phyloP scores from a whole-genome alignment of 2,113 vertebrate species.

The Steatornis caripensis region DNA sequence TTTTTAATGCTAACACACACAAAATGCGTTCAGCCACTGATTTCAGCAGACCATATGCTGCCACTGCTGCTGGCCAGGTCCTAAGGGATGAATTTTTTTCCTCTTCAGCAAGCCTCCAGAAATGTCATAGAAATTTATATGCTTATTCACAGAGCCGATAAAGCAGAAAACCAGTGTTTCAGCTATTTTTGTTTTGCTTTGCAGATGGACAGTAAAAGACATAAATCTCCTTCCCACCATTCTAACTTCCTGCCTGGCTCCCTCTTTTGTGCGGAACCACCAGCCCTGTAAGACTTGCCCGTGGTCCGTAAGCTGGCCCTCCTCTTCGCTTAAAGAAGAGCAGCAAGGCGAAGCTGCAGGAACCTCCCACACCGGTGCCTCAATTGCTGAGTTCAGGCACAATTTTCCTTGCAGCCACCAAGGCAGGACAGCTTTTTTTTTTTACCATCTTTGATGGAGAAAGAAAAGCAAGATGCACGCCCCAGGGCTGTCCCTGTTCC shows the following conservation, averaged over 20 bases:
- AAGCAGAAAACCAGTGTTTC: slow-evolving; percentile 79
- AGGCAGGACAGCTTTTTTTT: not conserved
- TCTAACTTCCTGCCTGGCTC: not conserved
- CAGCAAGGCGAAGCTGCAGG: not conserved
- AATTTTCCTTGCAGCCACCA: not conserved
- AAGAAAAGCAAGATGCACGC: not conserved
- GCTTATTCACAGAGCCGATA: slow-evolving; percentile 80
- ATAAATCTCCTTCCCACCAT: slow-evolving; percentile 66
- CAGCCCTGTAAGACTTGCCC: not conserved
- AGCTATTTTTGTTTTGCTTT: slow-evolving; percentile 82
- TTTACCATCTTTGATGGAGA: not conserved
- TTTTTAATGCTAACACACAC: slow-evolving; percentile 69
- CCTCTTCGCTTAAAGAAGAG: not conserved
- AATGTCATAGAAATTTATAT: slow-evolving; percentile 80
- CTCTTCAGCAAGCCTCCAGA: slow-evolving; percentile 78
- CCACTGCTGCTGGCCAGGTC: slow-evolving; percentile 66
- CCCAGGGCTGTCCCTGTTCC: not conserved
- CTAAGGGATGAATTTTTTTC: slow-evolving; percentile 76
- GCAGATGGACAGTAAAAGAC: slow-evolving; percentile 75
- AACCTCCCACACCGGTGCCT: not conserved
- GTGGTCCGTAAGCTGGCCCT: not conserved
- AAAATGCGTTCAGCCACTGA: slow-evolving; percentile 49
- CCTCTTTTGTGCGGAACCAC: not conserved
- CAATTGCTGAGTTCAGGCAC: not conserved
- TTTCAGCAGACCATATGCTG: slow-evolving; percentile 76